Conservation (phyloP, 2,113 vertebrate genomes). For the Butastur rufipennis region DNA sequence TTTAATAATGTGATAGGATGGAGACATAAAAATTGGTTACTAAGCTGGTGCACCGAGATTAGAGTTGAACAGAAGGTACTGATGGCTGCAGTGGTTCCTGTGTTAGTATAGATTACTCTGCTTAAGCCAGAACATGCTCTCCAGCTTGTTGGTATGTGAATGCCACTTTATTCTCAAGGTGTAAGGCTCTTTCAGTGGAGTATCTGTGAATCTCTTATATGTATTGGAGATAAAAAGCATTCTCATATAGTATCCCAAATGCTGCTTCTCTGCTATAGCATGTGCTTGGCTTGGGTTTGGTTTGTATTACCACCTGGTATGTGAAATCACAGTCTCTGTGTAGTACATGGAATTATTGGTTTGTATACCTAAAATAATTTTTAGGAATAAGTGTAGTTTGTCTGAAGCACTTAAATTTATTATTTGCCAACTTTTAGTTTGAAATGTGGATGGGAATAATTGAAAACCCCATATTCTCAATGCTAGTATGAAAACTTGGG, state of each 20-base stretch:
- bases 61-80: not conserved
- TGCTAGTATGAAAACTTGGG: not conserved
- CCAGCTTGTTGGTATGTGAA: not conserved
- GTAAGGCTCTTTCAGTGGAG: not conserved
- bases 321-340: not conserved
- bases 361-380: not conserved
- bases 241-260: not conserved
- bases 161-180: not conserved
- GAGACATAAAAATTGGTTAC: not conserved
- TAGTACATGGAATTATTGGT: not conserved
- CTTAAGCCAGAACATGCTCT: not conserved
- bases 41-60: not conserved
- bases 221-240: not conserved
- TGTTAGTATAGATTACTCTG: not conserved
- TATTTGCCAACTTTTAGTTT: not conserved
- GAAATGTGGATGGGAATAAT: not conserved
- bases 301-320: not conserved
- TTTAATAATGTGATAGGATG: not conserved
- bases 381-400: not conserved
- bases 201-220: not conserved
- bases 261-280: not conserved
- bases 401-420: not conserved
- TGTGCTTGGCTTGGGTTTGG: not conserved
- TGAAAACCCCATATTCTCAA: not conserved
- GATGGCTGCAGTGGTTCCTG: not conserved